phyloP scores from a whole-genome alignment of 2,888 invertebrate species.

The Melanostoma scalare region DNA sequence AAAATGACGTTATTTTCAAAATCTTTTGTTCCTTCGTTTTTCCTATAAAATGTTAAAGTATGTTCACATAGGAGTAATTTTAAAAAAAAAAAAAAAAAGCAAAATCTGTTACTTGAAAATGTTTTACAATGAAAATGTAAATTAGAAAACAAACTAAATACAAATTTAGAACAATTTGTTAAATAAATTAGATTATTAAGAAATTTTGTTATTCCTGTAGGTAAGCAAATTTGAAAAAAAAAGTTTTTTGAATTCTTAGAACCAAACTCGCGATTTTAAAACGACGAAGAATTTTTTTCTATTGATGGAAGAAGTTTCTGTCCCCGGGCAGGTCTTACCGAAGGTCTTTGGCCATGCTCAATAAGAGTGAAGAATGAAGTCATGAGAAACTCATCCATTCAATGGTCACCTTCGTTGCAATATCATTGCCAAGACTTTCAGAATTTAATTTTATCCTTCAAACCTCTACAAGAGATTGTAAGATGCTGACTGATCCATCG shows the following conservation, averaged over 20 bases:
- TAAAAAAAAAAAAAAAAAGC: slow-evolving; percentile 14
- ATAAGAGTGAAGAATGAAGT: no score
- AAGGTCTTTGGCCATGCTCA: no score
- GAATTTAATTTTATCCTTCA: no score
- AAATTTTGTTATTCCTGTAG: slow-evolving; percentile 58
- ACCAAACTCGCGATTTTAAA: not conserved
- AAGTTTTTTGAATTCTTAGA: slow-evolving; percentile 34
- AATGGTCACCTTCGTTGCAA: no score
- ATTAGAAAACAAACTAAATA: slow-evolving; percentile 23
- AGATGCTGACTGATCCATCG: no score
- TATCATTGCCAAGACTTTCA: no score
- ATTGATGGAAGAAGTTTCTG: no score
- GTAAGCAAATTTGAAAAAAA: not conserved
- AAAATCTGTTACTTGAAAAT: slow-evolving; percentile 42
- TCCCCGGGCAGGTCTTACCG: no score
- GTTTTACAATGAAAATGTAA: slow-evolving; percentile 40
- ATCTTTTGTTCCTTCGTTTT: slow-evolving; percentile 11
- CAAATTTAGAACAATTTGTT: slow-evolving; percentile 65
- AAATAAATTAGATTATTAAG: slow-evolving; percentile 42
- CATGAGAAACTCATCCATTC: no score
- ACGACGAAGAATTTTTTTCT: no score
- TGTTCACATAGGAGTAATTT: slow-evolving; percentile 29
- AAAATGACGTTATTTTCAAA: slow-evolving; percentile 34
- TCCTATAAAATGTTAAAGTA: slow-evolving; percentile 36
- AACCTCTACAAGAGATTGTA: no score